Evolutionary conservation across 2,888 invertebrate species (phyloP).

Genomic region (Conchocele bisecta): DNA sequence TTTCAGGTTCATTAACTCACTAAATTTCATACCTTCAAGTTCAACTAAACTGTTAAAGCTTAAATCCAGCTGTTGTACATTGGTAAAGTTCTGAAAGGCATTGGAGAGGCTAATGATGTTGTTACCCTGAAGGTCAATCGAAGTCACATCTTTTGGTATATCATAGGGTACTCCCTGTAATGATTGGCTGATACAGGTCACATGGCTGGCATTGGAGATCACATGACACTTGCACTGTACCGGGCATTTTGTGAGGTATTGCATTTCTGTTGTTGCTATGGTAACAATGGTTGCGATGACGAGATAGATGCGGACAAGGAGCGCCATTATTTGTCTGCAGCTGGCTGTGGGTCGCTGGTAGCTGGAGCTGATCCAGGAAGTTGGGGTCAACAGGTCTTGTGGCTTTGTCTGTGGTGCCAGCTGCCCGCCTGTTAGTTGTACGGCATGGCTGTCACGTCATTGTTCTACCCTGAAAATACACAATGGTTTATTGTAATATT

Average conservation of each 20-base stretch:
- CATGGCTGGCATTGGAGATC: conserved; percentile 14
- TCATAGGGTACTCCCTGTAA: conserved; percentile 52
- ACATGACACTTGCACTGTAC: conserved; percentile 39
- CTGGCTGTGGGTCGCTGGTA: neutral
- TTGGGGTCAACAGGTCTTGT: too few species aligned
- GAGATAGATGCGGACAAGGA: conserved; percentile 1
- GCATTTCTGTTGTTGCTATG: neutral
- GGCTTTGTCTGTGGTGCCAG: too few species aligned
- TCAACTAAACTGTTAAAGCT: conserved; percentile 65
- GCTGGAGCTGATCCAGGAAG: too few species aligned
- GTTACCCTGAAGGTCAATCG: conserved; percentile 36
- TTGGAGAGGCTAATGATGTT: conserved; percentile 44
- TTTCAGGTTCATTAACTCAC: conserved; percentile 23
- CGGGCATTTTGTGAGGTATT: conserved; percentile 37
- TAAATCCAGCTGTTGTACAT: conserved; percentile 61
- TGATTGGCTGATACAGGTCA: conserved; percentile 55
- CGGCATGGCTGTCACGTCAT: too few species aligned
- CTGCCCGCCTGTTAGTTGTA: too few species aligned
- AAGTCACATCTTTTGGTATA: conserved; percentile 43
- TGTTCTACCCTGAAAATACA: too few species aligned
- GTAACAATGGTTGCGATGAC: conserved; percentile 20
- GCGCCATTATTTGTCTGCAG: conserved; percentile 6
- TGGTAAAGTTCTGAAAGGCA: conserved; percentile 56
- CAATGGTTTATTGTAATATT: too few species aligned
- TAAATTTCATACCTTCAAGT: conserved; percentile 36